Percentiles rank a stretch among this genome's conserved stretches.
phyloP scores from a whole-genome alignment of 2,888 invertebrate genomes.

The Nemurella pictetii region DNA sequence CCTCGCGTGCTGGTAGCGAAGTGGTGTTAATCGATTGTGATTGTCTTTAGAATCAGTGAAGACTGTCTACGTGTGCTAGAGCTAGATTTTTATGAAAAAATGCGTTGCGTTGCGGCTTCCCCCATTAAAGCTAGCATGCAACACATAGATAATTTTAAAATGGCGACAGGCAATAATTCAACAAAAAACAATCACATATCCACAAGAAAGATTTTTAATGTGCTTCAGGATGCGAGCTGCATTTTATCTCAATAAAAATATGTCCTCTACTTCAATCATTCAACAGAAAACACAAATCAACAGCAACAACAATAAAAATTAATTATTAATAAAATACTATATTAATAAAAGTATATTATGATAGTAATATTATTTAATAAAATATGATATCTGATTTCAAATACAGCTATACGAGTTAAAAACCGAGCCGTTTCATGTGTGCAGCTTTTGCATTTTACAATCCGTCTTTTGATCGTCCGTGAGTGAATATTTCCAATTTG shows the following conservation, averaged over 20 bases:
- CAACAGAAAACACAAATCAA: background rate
- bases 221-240: background rate
- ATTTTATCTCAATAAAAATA: background rate
- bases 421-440: background rate
- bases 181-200: slow-evolving; percentile 11
- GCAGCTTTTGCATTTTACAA: background rate
- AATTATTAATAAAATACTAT: too few relatives aligned
- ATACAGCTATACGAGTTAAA: background rate
- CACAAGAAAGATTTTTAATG: background rate
- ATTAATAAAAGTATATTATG: too few relatives aligned
- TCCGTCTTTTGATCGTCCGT: background rate
- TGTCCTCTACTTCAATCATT: background rate
- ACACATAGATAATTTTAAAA: background rate
- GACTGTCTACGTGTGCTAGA: background rate
- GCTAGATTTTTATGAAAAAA: background rate
- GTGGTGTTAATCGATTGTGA: background rate
- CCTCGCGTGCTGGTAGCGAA: background rate
- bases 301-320: too few relatives aligned
- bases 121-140: background rate
- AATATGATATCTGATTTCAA: background rate
- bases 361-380: too few relatives aligned
- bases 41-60: background rate
- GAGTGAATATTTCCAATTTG: background rate
- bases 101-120: background rate
- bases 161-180: slow-evolving; percentile 12